phyloP scores from a whole-genome alignment of 2,797 vertebrate species.

The Parauchenoglanis punctatus region DNA sequence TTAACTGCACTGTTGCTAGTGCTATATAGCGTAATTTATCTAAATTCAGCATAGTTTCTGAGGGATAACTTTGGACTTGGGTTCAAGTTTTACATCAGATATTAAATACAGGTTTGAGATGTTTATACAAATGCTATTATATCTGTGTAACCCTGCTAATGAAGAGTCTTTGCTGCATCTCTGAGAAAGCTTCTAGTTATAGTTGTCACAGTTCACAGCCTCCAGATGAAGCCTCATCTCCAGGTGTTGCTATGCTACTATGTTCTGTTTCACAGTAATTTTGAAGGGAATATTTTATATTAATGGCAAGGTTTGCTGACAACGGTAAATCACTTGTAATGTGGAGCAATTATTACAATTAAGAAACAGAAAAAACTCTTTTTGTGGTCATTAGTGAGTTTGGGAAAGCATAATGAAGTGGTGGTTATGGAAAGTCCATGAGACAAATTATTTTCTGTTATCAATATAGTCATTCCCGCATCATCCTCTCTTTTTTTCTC shows the following conservation, averaged over 20 bases:
- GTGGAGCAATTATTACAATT: background rate
- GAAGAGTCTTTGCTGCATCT: conserved; percentile 1
- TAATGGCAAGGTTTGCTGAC: background rate
- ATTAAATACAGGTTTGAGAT: background rate
- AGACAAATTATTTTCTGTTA: background rate
- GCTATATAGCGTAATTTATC: background rate
- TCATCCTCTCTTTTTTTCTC: background rate
- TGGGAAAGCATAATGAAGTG: background rate
- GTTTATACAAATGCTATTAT: background rate
- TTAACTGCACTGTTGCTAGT: background rate
- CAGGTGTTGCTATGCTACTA: conserved; percentile 18
- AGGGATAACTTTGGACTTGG: background rate
- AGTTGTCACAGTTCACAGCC: conserved; percentile 7
- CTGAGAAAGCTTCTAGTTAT: background rate
- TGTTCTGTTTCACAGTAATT: background rate
- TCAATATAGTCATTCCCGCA: too few relatives aligned
- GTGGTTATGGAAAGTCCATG: background rate
- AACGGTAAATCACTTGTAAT: background rate
- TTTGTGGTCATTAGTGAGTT: background rate
- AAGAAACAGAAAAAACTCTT: background rate
- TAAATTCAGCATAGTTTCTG: background rate
- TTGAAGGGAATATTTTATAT: background rate
- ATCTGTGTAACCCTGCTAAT: background rate
- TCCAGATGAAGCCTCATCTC: background rate
- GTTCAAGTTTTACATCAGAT: background rate